A percentile compares a stretch with the other conserved stretches of the same genome.
Evolutionary conservation across 2,888 invertebrate species (phyloP).

Genomic region (Xestia ashworthii): DNA sequence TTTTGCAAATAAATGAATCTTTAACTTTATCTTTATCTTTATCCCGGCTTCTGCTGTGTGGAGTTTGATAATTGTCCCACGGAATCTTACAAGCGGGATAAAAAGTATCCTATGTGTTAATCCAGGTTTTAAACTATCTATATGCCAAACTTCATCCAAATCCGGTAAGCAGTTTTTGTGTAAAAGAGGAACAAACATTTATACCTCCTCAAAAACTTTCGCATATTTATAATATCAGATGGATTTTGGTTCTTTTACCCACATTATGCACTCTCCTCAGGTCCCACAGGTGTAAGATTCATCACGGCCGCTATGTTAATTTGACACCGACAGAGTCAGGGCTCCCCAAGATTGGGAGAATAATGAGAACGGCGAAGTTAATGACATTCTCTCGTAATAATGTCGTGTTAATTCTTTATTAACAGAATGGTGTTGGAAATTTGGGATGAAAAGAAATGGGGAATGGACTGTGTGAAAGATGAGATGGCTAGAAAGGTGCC

Average conservation of each 20-base stretch:
- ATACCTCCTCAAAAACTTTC: too few relatives aligned
- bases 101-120: too few relatives aligned
- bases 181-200: too few relatives aligned
- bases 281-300: conserved; percentile 71
- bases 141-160: too few relatives aligned
- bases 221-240: too few relatives aligned
- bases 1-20: too few relatives aligned
- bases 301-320: conserved; percentile 72
- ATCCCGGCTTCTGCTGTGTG: too few relatives aligned
- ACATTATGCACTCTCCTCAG: conserved; percentile 21
- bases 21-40: too few relatives aligned
- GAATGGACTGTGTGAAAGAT: neutral
- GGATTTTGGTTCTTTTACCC: neutral
- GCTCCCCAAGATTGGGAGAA: conserved; percentile 51
- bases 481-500: neutral
- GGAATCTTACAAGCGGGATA: too few relatives aligned
- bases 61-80: too few relatives aligned
- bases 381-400: conserved; percentile 34
- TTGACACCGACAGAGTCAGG: conserved; percentile 53
- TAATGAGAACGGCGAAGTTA: conserved; percentile 46
- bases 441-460: neutral
- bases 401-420: conserved; percentile 52
- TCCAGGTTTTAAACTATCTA: too few relatives aligned
- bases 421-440: conserved; percentile 7
- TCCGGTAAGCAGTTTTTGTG: too few relatives aligned